phyloP scores from a whole-genome alignment of 53 echinoderm and acorn worm species.

The Holothuria scabra region DNA sequence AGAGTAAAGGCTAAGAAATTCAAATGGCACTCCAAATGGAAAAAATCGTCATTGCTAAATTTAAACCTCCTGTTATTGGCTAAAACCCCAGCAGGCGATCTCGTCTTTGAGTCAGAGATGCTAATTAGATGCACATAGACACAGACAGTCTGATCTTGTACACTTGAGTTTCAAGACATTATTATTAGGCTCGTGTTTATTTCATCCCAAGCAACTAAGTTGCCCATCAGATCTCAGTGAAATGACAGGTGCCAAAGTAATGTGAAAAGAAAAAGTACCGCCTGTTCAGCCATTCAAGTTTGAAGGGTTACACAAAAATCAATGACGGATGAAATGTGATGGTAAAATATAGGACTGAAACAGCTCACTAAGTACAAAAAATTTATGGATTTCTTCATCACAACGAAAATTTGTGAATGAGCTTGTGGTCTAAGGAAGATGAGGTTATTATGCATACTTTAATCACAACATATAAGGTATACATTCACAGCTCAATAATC shows the following conservation, averaged over 20 bases:
- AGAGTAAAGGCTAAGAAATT: not conserved
- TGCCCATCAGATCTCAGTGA: constrained; percentile 26
- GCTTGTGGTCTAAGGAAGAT: too few species aligned
- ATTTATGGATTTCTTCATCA: too few species aligned
- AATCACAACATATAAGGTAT: too few species aligned
- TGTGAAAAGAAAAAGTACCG: not conserved
- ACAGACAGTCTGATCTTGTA: constrained; percentile 16
- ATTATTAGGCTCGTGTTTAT: constrained; percentile 23
- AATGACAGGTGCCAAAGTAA: constrained; percentile 26
- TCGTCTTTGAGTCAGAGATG: constrained; percentile 10
- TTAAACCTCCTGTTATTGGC: constrained; percentile 6
- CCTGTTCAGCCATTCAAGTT: not conserved
- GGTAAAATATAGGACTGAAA: constrained; percentile 27
- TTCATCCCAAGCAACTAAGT: constrained; percentile 13
- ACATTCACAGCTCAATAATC: too few species aligned
- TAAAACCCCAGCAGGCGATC: not conserved
- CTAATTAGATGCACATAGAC: constrained; percentile 44
- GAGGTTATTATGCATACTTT: too few species aligned
- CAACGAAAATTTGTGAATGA: constrained; percentile 21
- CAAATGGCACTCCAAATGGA: not conserved
- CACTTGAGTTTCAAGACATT: not conserved
- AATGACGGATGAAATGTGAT: constrained; percentile 3
- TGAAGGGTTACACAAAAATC: constrained; percentile 1
- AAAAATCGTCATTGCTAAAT: constrained; percentile 15
- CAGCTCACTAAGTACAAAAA: too few species aligned